Evolutionary conservation across 2,888 invertebrate species (phyloP).

Genomic region (Linnaemya vulpina): DNA sequence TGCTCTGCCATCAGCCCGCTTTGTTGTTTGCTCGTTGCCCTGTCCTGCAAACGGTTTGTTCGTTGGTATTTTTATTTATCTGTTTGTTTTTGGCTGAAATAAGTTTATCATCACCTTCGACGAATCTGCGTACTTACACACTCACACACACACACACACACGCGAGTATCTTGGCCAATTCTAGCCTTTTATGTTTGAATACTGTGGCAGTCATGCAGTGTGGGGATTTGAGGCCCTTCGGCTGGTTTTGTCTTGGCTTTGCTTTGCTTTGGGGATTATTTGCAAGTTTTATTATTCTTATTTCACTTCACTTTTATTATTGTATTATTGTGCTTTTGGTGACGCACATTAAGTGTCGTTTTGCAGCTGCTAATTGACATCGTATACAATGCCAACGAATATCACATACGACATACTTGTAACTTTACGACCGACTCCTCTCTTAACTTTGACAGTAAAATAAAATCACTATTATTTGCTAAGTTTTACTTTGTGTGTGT

Average conservation of each 20-base stretch:
- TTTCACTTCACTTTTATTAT: conserved; percentile 52
- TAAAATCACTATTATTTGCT: conserved; percentile 55
- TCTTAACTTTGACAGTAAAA: conserved; percentile 70
- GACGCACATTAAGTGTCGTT: conserved; percentile 82
- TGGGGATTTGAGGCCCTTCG: conserved; percentile 43
- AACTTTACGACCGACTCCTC: conserved; percentile 69
- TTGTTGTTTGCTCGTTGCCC: conserved; percentile 64
- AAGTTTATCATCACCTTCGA: conserved; percentile 63
- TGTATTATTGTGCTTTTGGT: conserved; percentile 65
- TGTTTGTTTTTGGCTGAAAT: conserved; percentile 43
- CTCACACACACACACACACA: not conserved
- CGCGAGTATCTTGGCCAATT: conserved; percentile 8
- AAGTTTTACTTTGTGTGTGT: not conserved
- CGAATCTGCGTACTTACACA: not conserved
- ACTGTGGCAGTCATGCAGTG: conserved; percentile 37
- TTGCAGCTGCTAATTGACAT: conserved; percentile 83
- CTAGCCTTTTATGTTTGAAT: not conserved
- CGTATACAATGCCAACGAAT: conserved; percentile 76
- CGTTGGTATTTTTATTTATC: conserved; percentile 18
- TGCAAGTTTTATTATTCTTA: conserved; percentile 41
- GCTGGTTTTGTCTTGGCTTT: conserved; percentile 29
- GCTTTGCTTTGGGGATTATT: conserved; percentile 49
- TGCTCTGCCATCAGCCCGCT: conserved; percentile 42
- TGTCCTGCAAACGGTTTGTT: conserved; percentile 32
- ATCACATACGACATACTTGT: conserved; percentile 50